Percentiles rank a stretch among this genome's conserved stretches.
Conservation (phyloP, 2,888 invertebrate species). For the Leptinotarsa juncta region DNA sequence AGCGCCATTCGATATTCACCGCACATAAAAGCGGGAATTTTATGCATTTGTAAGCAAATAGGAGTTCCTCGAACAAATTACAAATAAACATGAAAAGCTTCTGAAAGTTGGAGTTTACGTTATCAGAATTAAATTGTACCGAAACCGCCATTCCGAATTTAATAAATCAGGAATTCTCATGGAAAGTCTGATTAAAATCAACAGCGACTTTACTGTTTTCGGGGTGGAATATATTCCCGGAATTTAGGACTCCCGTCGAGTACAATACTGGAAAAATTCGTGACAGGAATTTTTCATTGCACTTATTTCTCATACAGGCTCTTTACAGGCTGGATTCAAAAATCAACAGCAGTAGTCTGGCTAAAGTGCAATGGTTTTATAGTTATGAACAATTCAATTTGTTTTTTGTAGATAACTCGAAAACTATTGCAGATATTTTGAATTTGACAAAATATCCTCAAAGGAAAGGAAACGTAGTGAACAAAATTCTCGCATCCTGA, state of each 20-base stretch:
- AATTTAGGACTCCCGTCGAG: conserved; percentile 2
- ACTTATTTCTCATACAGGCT: no score
- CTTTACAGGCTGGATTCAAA: no score
- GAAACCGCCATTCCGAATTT: conserved; percentile 28
- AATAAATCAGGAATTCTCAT: conserved; percentile 29
- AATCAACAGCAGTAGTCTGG: no score
- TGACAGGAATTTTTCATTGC: neutral
- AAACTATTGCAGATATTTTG: no score
- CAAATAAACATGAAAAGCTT: conserved; percentile 37
- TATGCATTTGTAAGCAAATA: conserved; percentile 28
- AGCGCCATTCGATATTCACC: conserved; percentile 27
- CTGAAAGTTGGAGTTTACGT: conserved; percentile 30
- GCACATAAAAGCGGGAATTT: conserved; percentile 30
- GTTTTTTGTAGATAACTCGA: no score
- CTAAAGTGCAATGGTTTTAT: no score
- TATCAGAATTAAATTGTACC: conserved; percentile 31
- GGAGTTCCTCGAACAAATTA: conserved; percentile 33
- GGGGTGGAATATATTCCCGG: conserved; percentile 16
- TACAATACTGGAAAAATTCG: neutral
- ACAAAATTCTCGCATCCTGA: no score
- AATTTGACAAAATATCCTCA: no score
- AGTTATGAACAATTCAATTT: no score
- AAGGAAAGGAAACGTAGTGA: no score
- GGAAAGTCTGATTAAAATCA: conserved; percentile 28
- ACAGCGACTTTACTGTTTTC: conserved; percentile 25